These are phyloP conservation scores for Apomyelois bistriatella DNA, from an alignment of 2,888 invertebrate species.

Conservation along the genomic window DNA sequence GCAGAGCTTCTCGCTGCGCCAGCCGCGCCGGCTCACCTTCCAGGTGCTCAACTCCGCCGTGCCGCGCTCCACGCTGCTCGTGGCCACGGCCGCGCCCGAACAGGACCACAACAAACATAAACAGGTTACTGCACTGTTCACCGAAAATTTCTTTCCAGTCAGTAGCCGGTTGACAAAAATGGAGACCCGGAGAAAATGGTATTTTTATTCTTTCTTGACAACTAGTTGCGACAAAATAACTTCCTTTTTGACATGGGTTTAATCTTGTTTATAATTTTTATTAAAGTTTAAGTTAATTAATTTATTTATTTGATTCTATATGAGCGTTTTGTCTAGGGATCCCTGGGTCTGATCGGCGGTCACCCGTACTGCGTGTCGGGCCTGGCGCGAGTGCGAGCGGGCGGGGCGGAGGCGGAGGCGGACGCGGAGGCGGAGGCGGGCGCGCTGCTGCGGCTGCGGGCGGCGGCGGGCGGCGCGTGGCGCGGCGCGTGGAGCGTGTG, in stretches of 20 bases:
- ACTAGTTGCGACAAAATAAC: no score
- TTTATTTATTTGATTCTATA: no score
- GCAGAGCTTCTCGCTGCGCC: conserved; percentile 84
- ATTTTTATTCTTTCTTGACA: no score
- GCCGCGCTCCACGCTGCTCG: conserved; percentile 84
- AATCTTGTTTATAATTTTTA: no score
- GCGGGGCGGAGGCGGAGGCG: conserved; percentile 83
- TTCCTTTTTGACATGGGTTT: no score
- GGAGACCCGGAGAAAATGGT: no score
- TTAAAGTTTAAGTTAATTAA: no score
- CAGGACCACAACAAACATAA: conserved; percentile 55
- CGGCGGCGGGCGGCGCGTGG: conserved; percentile 84
- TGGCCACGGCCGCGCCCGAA: conserved; percentile 71
- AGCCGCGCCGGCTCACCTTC: conserved; percentile 83
- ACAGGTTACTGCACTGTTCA: conserved; percentile 68
- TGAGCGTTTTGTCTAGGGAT: no score
- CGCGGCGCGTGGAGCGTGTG: conserved; percentile 85
- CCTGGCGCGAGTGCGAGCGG: conserved; percentile 81
- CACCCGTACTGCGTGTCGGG: conserved; percentile 86
- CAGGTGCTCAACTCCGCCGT: conserved; percentile 85
- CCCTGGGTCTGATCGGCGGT: conserved; percentile 59
- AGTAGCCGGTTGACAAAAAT: no score
- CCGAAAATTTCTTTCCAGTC: no score
- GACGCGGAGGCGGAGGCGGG: conserved; percentile 79
- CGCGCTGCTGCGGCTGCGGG: conserved; percentile 82